Base-by-base conservation (phyloP, 2,113 vertebrate genomes). In the Corythaixoides concolor region DNA sequence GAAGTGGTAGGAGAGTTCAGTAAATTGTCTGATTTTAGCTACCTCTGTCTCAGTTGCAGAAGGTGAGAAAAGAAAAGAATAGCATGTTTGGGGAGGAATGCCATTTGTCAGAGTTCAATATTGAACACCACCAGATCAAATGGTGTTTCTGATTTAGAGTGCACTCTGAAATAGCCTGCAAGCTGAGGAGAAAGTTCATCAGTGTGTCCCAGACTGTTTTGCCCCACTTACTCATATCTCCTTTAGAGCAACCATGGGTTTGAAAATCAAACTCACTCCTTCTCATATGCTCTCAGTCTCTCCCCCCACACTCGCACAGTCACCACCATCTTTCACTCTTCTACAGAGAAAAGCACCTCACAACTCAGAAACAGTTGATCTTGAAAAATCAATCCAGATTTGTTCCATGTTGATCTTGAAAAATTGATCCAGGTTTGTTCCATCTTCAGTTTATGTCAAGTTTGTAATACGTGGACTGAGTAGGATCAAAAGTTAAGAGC, bases 211-310 rank as follows among this genome's bases (percentile, higher is more conserved):
- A 62, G 28, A 32, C 22, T 77, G 50, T 59, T 77, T 63, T 59
- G 23, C 9, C n/a, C 41, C 15, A 35, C 0, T 0, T 73, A 19
- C 30, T 69, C 11, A 0, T 27, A 26, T 43, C 12, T 89, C n/a
- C 60, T 75, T 67, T 35, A 81, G 33, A 89, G 19, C 30, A 80
- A 30, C 37, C 0, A 2, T 33, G 47, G 59, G 15, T 95, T 89
- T 63, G 41, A 52, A 89, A 69, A 92, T 13, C 2, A 0, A 81
- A 70, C 8, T 82, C 8, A 10, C 12, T 60, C 19, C 20, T 67
- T 19, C 39, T 60, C 33, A 5, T 21, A 11, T 24, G 33, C 52
- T 64, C 35, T 69, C 79, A 53, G 32, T 67, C n/a, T 89, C 23
- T 91, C 43, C 39, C 95, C 60, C 27, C 52, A 75, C 52, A n/a